phyloP scores from a whole-genome alignment of 1,140 invertebrate species.

The Scylla paramamosain region DNA sequence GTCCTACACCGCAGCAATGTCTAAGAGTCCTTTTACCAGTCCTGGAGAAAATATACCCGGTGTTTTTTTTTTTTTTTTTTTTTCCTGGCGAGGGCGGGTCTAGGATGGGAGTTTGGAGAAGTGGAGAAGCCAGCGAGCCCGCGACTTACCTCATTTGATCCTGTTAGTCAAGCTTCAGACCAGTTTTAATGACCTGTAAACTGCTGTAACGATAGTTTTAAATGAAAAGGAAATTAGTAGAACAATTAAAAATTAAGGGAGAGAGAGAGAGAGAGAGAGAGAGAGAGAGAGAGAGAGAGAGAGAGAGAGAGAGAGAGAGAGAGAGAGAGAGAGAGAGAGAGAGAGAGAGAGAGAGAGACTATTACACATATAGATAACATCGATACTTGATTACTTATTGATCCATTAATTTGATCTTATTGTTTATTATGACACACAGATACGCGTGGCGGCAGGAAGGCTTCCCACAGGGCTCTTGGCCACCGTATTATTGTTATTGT shows the following conservation, averaged over 20 bases:
- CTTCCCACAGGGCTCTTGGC: too few species aligned
- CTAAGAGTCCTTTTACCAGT: slow-evolving; percentile 2
- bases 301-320: not conserved
- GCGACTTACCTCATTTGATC: not conserved
- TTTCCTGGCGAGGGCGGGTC: not conserved
- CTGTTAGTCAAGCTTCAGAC: not conserved
- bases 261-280: slow-evolving; percentile 41
- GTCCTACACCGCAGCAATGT: not conserved
- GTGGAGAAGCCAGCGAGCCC: not conserved
- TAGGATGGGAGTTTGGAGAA: not conserved
- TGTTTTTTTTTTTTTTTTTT: slow-evolving; percentile 15
- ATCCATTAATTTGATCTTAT: too few species aligned
- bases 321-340: not conserved
- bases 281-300: not conserved
- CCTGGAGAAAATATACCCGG: not conserved
- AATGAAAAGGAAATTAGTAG: not conserved
- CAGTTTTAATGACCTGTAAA: too few species aligned
- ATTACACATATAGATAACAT: too few species aligned
- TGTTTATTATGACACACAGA: too few species aligned
- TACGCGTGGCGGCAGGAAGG: too few species aligned
- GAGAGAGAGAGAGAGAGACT: not conserved
- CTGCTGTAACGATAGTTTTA: not conserved
- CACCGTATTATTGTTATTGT: too few species aligned
- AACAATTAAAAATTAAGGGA: not conserved
- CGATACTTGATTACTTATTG: too few species aligned